These are phyloP conservation scores for Eupithecia inturbata DNA, from an alignment of 2,888 invertebrate genomes.

Conservation along the genomic window DNA sequence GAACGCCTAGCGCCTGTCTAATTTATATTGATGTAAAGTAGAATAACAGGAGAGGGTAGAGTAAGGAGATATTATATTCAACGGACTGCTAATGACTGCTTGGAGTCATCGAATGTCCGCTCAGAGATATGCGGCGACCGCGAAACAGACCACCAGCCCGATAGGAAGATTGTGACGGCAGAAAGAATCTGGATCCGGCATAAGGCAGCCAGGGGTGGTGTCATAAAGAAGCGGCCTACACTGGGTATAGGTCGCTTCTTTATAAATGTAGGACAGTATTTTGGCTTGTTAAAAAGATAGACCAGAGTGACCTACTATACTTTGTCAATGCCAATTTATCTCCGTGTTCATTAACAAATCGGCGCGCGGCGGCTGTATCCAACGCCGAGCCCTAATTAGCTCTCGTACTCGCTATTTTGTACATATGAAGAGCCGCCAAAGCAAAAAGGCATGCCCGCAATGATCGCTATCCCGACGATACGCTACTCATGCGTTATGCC, in stretches of 20 bases:
- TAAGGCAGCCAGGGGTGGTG: neutral
- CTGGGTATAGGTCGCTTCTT: neutral
- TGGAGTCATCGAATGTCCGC: neutral
- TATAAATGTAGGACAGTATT: neutral
- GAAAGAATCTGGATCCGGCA: neutral
- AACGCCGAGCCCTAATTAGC: constrained; percentile 24
- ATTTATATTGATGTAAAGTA: neutral
- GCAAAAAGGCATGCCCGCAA: constrained; percentile 66
- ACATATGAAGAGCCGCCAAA: constrained; percentile 48
- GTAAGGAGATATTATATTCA: neutral
- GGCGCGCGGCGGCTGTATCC: constrained; percentile 2
- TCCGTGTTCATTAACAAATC: constrained; percentile 20
- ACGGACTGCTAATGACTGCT: no score
- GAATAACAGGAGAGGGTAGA: no score
- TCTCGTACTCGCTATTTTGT: constrained; percentile 23
- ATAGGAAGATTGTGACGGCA: neutral
- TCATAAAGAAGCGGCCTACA: neutral
- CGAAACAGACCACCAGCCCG: neutral
- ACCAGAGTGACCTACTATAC: neutral
- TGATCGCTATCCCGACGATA: constrained; percentile 55
- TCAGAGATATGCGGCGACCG: neutral
- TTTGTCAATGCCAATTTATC: neutral
- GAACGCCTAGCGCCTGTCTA: neutral
- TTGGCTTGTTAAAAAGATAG: neutral
- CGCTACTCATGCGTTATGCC: constrained; percentile 32